Evolutionary conservation across 1,140 invertebrate species (phyloP).

Genomic region (Drosophila baimaii): DNA sequence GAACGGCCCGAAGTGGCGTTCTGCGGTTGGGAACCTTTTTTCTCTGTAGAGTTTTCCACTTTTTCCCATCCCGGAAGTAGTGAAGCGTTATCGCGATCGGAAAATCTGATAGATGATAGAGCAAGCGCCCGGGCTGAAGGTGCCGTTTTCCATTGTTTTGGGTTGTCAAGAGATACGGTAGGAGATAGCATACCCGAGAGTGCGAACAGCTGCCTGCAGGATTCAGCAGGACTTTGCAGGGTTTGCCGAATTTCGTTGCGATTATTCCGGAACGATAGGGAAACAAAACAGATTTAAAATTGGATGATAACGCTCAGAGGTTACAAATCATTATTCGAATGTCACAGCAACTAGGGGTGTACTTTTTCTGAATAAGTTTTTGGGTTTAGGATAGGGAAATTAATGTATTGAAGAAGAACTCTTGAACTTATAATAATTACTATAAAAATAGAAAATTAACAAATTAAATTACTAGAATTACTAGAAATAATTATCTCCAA

Average conservation of each 20-base stretch:
- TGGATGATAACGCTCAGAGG: constrained; percentile 55
- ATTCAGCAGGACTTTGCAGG: constrained; percentile 21
- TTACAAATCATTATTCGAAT: constrained; percentile 54
- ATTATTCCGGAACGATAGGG: constrained; percentile 43
- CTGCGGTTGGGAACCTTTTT: constrained; percentile 61
- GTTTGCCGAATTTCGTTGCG: constrained; percentile 46
- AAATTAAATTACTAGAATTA: not conserved
- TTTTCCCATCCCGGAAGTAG: constrained; percentile 58
- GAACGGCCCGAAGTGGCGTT: constrained; percentile 34
- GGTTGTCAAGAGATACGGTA: constrained; percentile 40
- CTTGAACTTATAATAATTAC: not conserved
- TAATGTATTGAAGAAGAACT: no score
- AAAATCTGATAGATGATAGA: constrained; percentile 58
- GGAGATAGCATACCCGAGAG: constrained; percentile 39
- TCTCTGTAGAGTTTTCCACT: constrained; percentile 11
- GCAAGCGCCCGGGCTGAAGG: constrained; percentile 42
- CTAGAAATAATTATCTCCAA: not conserved
- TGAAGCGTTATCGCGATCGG: constrained; percentile 61
- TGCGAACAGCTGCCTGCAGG: constrained; percentile 66
- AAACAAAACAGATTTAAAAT: constrained; percentile 43
- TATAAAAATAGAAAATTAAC: not conserved
- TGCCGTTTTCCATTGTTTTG: constrained; percentile 55
- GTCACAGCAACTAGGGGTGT: constrained; percentile 48
- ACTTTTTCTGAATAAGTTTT: constrained; percentile 3
- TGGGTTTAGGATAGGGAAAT: not conserved